A percentile compares a stretch with the other conserved stretches of the same genome.
Conservation (phyloP, 2,888 invertebrate genomes). For the Dorcus parallelipipedus region DNA sequence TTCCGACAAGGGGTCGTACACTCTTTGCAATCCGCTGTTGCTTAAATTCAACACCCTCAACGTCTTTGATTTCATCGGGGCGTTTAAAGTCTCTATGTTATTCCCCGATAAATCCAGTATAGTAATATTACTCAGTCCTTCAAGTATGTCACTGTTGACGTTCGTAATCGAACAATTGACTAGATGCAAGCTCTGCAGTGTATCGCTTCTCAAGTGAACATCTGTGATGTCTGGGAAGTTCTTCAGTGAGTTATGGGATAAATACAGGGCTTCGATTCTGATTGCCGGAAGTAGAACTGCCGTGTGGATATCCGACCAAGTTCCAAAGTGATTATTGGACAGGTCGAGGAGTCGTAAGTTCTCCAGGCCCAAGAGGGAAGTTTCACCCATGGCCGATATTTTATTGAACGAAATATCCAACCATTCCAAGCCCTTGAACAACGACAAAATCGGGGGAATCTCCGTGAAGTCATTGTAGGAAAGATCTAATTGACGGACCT, state of each 20-base stretch:
- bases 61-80: constrained; percentile 31
- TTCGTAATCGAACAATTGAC: constrained; percentile 60
- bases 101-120: constrained; percentile 20
- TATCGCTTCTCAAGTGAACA: constrained; percentile 55
- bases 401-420: constrained; percentile 52
- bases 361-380: constrained; percentile 53
- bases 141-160: constrained; percentile 11
- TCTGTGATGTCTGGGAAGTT: constrained; percentile 30
- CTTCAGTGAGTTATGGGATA: constrained; percentile 62
- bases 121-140: constrained; percentile 16
- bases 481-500: constrained; percentile 63
- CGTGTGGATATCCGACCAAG: constrained; percentile 58
- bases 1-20: constrained; percentile 56
- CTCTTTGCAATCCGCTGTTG: constrained; percentile 54
- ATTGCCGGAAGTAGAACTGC: constrained; percentile 51
- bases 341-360: constrained; percentile 60
- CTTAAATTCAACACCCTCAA: constrained; percentile 55
- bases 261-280: constrained; percentile 57
- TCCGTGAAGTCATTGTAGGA: constrained; percentile 59
- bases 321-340: constrained; percentile 59
- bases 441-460: constrained; percentile 55
- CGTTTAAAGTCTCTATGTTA: constrained; percentile 19
- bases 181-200: constrained; percentile 58
- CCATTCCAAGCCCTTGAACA: constrained; percentile 53
- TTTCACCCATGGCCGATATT: constrained; percentile 30